phyloP scores from a whole-genome alignment of 2,113 vertebrate species.

The Eulemur macaco region DNA sequence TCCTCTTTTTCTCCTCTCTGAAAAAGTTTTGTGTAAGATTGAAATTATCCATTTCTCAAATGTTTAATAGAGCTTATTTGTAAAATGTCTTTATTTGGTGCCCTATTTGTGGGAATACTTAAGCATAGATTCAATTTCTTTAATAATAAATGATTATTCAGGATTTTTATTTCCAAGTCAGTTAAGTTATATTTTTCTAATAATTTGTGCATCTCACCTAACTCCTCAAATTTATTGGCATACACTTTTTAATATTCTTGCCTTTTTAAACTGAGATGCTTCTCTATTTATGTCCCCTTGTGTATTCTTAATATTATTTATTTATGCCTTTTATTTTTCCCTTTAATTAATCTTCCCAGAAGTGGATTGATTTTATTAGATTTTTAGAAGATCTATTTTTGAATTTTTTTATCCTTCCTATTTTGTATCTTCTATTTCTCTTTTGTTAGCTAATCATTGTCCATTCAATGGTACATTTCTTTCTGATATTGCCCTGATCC shows the following conservation, averaged over 20 bases:
- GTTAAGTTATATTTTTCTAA: not conserved
- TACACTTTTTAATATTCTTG: not conserved
- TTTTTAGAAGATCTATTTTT: not conserved
- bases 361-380: not conserved
- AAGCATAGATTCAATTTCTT: not conserved
- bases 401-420: not conserved
- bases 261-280: not conserved
- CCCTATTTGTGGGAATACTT: not conserved
- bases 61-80: not conserved
- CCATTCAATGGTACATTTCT: not conserved
- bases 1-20: not conserved
- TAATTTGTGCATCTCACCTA: not conserved
- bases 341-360: not conserved
- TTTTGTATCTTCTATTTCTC: not conserved
- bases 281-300: not conserved
- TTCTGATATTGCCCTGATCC: not conserved
- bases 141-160: not conserved
- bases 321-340: not conserved
- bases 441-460: not conserved
- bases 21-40: not conserved
- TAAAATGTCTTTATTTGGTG: not conserved
- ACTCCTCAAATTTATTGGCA: not conserved
- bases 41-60: not conserved
- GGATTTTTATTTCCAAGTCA: conserved; percentile 2
- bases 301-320: not conserved